A percentile compares a stretch with the other conserved stretches of the same genome.
These are phyloP conservation scores for Rallus limicola DNA, from an alignment of 2,113 vertebrate species.

Conservation along the genomic window DNA sequence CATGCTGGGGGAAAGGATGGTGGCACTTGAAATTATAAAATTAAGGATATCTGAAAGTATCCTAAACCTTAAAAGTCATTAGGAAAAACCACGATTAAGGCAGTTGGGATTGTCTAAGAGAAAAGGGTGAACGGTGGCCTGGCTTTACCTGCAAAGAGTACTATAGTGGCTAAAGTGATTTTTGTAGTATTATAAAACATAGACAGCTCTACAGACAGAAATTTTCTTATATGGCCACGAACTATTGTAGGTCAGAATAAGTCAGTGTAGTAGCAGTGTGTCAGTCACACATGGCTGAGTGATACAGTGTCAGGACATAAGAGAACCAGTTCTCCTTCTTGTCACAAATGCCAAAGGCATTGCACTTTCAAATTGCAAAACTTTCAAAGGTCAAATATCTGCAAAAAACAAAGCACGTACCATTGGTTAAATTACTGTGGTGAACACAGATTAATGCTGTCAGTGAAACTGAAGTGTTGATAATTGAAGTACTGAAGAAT, in stretches of 20 bases:
- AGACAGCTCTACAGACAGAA: not conserved
- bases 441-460: constrained; percentile 8
- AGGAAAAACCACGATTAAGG: not conserved
- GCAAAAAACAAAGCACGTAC: not conserved
- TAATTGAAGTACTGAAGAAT: not conserved
- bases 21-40: not conserved
- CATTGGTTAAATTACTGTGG: constrained; percentile 18
- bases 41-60: not conserved
- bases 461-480: not conserved
- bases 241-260: not conserved
- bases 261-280: not conserved
- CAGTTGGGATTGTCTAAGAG: not conserved
- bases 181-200: not conserved
- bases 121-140: not conserved
- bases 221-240: not conserved
- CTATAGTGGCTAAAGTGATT: not conserved
- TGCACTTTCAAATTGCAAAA: not conserved
- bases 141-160: not conserved
- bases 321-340: not conserved
- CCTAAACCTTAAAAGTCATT: not conserved
- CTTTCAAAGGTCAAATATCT: constrained; percentile 40
- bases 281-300: not conserved
- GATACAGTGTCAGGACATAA: not conserved
- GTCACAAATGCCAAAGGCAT: constrained; percentile 13
- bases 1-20: not conserved